phyloP scores from a whole-genome alignment of 2,888 invertebrate genomes.

The Brachyptera risi region DNA sequence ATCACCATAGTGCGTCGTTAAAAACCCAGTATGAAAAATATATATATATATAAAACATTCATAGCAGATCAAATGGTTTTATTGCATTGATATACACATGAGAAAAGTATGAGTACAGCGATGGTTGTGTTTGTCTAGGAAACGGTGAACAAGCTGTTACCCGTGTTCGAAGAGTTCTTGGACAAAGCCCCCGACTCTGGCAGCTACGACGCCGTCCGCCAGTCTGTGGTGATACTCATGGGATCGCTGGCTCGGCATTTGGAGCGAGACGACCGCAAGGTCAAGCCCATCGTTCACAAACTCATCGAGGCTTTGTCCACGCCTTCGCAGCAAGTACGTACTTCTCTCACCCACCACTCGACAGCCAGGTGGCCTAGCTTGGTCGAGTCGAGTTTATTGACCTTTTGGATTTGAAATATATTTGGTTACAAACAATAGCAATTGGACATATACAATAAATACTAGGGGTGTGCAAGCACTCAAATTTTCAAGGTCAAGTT shows the following conservation, averaged over 20 bases:
- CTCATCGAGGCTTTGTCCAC: constrained; percentile 89
- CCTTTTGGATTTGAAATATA: too few relatives aligned
- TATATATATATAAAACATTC: too few relatives aligned
- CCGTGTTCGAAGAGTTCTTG: constrained; percentile 90
- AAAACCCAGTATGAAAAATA: too few relatives aligned
- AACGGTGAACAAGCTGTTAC: constrained; percentile 70
- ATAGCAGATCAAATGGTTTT: too few relatives aligned
- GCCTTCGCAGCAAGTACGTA: constrained; percentile 83
- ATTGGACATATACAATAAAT: too few relatives aligned
- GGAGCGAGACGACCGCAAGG: constrained; percentile 81
- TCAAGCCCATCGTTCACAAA: constrained; percentile 90
- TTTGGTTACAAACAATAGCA: neutral
- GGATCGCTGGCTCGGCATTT: constrained; percentile 96
- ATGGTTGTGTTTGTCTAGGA: constrained; percentile 44
- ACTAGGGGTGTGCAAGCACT: too few relatives aligned
- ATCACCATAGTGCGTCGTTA: too few relatives aligned
- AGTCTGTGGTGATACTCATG: constrained; percentile 95
- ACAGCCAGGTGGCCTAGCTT: too few relatives aligned
- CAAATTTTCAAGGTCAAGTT: too few relatives aligned
- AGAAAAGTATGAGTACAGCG: too few relatives aligned
- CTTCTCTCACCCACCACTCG: neutral
- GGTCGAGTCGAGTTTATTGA: too few relatives aligned
- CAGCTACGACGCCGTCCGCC: constrained; percentile 86
- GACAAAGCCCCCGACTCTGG: constrained; percentile 89
- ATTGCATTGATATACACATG: too few relatives aligned